phyloP scores from a whole-genome alignment of 2,888 invertebrate species.

The Drosophila atripex region DNA sequence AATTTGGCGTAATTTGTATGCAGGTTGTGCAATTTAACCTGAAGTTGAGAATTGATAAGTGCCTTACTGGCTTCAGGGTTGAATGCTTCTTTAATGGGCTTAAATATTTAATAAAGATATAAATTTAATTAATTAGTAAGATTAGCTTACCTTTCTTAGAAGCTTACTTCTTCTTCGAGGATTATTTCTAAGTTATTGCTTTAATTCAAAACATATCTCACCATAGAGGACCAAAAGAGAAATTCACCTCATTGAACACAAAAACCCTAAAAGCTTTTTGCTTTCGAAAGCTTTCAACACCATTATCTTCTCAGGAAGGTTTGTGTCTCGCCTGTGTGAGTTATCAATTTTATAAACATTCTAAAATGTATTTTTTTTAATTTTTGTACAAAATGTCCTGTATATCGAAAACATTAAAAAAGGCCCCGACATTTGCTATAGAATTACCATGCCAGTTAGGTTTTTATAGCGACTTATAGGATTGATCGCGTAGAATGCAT shows the following conservation, averaged over 20 bases:
- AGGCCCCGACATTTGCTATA: no score
- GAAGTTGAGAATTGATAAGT: not conserved
- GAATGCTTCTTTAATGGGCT: not conserved
- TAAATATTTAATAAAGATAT: not conserved
- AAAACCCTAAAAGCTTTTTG: constrained; percentile 19
- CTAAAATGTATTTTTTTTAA: not conserved
- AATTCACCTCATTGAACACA: constrained; percentile 10
- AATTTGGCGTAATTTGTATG: constrained; percentile 8
- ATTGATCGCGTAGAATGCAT: no score
- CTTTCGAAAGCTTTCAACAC: not conserved
- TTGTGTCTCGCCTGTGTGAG: no score
- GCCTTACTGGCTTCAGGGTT: not conserved
- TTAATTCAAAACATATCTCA: not conserved
- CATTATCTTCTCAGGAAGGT: no score
- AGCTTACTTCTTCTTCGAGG: no score
- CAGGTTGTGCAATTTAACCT: not conserved
- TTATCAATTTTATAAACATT: not conserved
- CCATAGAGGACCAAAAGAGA: not conserved
- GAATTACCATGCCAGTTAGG: no score
- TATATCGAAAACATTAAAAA: no score
- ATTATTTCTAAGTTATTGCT: no score
- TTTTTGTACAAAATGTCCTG: no score
- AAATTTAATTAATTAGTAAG: not conserved
- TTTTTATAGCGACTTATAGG: no score
- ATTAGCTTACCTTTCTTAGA: no score